These are phyloP conservation scores for Penaeus chinensis DNA, from an alignment of 1,140 invertebrate species.

Conservation along the genomic window DNA sequence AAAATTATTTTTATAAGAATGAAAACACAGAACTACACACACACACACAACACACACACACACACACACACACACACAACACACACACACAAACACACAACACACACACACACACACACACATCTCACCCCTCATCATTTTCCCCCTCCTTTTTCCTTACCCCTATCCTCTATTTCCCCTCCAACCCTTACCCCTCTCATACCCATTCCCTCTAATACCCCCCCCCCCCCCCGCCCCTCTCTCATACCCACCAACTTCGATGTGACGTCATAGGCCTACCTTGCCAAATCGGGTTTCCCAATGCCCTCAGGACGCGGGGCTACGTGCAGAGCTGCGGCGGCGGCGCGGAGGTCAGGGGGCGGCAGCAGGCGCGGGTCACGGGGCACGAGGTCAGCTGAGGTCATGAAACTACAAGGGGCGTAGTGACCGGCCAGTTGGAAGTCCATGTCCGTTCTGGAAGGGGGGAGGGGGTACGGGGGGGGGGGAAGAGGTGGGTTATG, in stretches of 20 bases:
- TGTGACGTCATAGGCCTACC: constrained; percentile 1
- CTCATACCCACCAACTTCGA: not conserved
- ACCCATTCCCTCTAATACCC: not conserved
- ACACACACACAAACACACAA: too few relatives aligned
- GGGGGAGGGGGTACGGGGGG: not conserved
- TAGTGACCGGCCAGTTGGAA: constrained; percentile 54
- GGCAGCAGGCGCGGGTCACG: constrained; percentile 45
- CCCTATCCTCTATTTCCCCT: too few relatives aligned
- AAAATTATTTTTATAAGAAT: too few relatives aligned
- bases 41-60: too few relatives aligned
- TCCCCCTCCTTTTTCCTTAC: too few relatives aligned
- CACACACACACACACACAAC: too few relatives aligned
- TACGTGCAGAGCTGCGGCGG: constrained; percentile 20
- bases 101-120: too few relatives aligned
- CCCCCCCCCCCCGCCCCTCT: not conserved
- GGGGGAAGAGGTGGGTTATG: not conserved
- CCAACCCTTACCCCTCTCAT: too few relatives aligned
- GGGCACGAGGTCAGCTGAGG: constrained; percentile 47
- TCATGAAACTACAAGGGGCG: constrained; percentile 51
- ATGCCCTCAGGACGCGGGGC: constrained; percentile 27
- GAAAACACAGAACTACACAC: too few relatives aligned
- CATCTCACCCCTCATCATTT: too few relatives aligned
- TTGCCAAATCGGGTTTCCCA: constrained; percentile 28
- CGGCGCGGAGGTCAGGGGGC: constrained; percentile 33
- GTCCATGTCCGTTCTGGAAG: constrained; percentile 45